Percentiles rank a stretch among this genome's conserved stretches.
Evolutionary conservation across 2,888 invertebrate species (phyloP).

Genomic region (Pandemis corylana): DNA sequence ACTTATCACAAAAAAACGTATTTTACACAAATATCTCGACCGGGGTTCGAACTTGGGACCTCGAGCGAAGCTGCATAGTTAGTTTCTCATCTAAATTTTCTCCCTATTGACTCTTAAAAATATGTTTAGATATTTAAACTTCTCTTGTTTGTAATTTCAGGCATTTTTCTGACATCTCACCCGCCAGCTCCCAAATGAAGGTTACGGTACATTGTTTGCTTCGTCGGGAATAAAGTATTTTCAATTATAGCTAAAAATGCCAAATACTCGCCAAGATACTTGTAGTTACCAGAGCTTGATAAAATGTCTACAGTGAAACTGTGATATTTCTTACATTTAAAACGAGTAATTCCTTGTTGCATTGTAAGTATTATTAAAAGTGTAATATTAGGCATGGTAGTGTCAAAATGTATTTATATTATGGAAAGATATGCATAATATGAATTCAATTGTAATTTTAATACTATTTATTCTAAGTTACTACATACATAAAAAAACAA

Average conservation of each 20-base stretch:
- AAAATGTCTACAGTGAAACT: conserved; percentile 55
- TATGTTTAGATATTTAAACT: neutral
- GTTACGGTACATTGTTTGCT: conserved; percentile 56
- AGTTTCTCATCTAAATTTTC: no score
- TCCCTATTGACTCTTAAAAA: no score
- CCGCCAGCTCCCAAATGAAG: conserved; percentile 54
- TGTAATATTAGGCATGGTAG: neutral
- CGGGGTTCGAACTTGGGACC: no score
- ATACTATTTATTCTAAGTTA: neutral
- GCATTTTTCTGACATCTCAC: conserved; percentile 58
- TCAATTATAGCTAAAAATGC: conserved; percentile 51
- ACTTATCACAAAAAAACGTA: no score
- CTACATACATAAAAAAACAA: neutral
- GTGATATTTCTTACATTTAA: conserved; percentile 17
- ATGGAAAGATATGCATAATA: neutral
- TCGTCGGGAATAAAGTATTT: conserved; percentile 44
- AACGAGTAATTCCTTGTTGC: conserved; percentile 2
- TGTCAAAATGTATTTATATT: neutral
- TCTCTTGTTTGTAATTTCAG: conserved; percentile 50
- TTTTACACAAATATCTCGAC: no score
- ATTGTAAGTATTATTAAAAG: conserved; percentile 1
- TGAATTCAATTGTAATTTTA: neutral
- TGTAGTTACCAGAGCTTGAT: conserved; percentile 50
- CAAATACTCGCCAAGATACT: conserved; percentile 50
- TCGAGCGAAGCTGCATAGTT: no score